A percentile compares a stretch with the other conserved stretches of the same genome.
Evolutionary conservation across 2,888 invertebrate genomes (phyloP).

Genomic region (Amphipyra berbera): DNA sequence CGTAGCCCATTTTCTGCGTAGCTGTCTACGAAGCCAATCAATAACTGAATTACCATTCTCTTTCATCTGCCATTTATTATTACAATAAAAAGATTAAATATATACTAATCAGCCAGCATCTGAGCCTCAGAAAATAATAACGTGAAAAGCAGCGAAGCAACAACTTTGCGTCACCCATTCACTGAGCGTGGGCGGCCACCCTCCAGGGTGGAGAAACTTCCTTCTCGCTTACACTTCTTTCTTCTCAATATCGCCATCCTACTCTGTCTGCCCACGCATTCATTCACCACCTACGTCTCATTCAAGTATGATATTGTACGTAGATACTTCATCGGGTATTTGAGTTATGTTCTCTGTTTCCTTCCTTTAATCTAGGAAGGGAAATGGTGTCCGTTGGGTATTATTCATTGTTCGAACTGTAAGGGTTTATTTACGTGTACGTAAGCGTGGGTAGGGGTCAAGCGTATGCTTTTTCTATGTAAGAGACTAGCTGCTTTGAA

Average conservation of each 20-base stretch:
- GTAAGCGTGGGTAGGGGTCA: background rate
- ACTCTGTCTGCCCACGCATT: slow-evolving; percentile 74
- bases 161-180: slow-evolving; percentile 77
- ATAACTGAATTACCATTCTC: slow-evolving; percentile 13
- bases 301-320: slow-evolving; percentile 68
- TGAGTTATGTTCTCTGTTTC: slow-evolving; percentile 37
- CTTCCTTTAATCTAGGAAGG: slow-evolving; percentile 8
- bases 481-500: background rate
- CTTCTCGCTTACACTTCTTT: slow-evolving; percentile 33
- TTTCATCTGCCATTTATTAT: slow-evolving; percentile 3
- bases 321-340: slow-evolving; percentile 59
- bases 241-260: slow-evolving; percentile 44
- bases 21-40: slow-evolving; percentile 12
- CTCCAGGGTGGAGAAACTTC: slow-evolving; percentile 31
- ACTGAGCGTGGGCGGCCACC: slow-evolving; percentile 66
- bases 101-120: slow-evolving; percentile 43
- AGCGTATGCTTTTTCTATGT: background rate
- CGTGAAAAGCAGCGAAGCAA: slow-evolving; percentile 55
- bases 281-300: slow-evolving; percentile 81
- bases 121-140: slow-evolving; percentile 51
- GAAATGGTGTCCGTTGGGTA: slow-evolving; percentile 13
- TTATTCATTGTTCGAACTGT: slow-evolving; percentile 9
- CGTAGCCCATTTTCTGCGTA: slow-evolving; percentile 3
- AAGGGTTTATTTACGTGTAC: background rate
- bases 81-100: background rate